A percentile compares a stretch with the other conserved stretches of the same genome.
Evolutionary conservation across 2,113 vertebrate species (phyloP).

Genomic region (Brachyhypopomus gauderio): DNA sequence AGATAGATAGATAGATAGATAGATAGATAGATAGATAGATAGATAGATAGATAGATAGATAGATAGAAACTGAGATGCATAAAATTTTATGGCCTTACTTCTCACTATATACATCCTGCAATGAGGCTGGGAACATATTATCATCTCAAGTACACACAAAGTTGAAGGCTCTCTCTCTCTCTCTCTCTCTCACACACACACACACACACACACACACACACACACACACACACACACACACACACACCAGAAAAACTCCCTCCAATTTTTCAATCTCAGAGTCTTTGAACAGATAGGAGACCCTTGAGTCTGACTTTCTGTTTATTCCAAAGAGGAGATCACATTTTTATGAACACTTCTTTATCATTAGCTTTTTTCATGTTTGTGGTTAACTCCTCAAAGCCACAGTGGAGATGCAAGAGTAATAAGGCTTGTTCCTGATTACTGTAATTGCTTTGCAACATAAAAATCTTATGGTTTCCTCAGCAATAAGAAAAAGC

Average conservation of each 20-base stretch:
- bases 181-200: not conserved
- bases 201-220: too few relatives aligned
- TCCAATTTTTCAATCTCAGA: constrained; percentile 59
- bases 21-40: too few relatives aligned
- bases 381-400: constrained; percentile 70
- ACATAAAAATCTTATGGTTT: constrained; percentile 72
- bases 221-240: too few relatives aligned
- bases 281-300: constrained; percentile 60
- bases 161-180: constrained; percentile 7
- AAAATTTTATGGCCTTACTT: too few relatives aligned
- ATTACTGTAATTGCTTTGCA: constrained; percentile 72
- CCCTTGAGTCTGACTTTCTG: constrained; percentile 48
- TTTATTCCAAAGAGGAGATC: constrained; percentile 56
- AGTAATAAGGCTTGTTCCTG: constrained; percentile 68
- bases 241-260: constrained; percentile 43
- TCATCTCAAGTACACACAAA: not conserved
- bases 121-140: not conserved
- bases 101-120: not conserved
- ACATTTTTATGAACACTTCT: constrained; percentile 68
- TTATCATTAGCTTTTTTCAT: constrained; percentile 54
- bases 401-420: constrained; percentile 65
- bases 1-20: too few relatives aligned
- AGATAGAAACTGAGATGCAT: too few relatives aligned
- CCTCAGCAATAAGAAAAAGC: constrained; percentile 65
- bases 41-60: too few relatives aligned